These are phyloP conservation scores for Genyomyrus donnyi DNA, from an alignment of 2,113 vertebrate genomes.

Conservation along the genomic window DNA sequence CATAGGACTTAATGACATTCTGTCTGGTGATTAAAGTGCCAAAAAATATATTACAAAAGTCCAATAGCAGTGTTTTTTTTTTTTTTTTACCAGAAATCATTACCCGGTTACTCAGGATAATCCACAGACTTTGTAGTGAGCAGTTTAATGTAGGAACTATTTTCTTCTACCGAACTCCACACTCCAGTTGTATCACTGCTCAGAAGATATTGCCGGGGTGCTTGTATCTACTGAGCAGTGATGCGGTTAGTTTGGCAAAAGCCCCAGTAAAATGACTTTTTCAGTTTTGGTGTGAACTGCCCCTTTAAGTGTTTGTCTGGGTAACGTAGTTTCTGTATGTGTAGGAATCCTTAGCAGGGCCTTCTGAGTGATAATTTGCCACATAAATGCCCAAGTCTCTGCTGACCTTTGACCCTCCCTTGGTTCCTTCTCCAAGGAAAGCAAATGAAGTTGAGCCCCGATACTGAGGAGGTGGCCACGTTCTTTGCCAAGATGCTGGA, in stretches of 20 bases:
- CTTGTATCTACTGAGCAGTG: not conserved
- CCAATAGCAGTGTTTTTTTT: not conserved
- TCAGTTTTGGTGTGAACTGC: not conserved
- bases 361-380: not conserved
- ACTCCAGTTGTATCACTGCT: not conserved
- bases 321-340: not conserved
- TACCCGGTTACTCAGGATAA: not conserved
- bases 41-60: not conserved
- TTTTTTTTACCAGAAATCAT: not conserved
- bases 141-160: not conserved
- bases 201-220: not conserved
- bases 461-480: slow-evolving; percentile 91
- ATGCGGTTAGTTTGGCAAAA: not conserved
- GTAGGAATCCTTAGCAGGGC: not conserved
- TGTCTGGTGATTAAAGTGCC: not conserved
- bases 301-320: not conserved
- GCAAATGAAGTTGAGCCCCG: slow-evolving; percentile 81
- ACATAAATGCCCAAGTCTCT: not conserved
- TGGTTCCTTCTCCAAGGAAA: slow-evolving; percentile 64
- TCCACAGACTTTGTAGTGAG: not conserved
- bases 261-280: not conserved
- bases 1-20: not conserved
- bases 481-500: slow-evolving; percentile 99
- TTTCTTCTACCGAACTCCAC: not conserved
- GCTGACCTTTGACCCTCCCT: not conserved